Conservation (phyloP, 2,888 invertebrate species). For the Nymphalis urticae region DNA sequence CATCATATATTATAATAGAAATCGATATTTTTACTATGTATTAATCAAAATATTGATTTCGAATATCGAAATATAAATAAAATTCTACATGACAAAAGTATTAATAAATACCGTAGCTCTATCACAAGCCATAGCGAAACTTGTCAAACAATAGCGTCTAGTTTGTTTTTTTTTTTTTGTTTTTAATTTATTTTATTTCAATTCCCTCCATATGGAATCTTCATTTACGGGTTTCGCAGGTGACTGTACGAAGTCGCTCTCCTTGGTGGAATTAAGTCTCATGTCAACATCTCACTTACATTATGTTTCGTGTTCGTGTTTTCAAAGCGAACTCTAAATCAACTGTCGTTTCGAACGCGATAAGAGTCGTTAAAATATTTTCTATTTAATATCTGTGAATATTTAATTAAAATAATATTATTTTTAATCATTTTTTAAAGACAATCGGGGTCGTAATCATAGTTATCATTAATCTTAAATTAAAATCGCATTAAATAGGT, state of each 20-base stretch:
- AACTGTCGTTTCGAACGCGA: not conserved
- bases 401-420: too few relatives aligned
- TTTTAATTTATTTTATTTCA: not conserved
- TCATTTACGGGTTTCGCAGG: constrained; percentile 28
- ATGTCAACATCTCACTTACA: constrained; percentile 20
- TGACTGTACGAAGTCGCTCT: constrained; percentile 33
- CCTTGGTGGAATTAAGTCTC: constrained; percentile 34
- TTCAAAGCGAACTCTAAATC: not conserved
- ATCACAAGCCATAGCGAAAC: constrained; percentile 16
- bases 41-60: too few relatives aligned
- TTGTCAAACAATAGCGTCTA: constrained; percentile 13
- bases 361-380: not conserved
- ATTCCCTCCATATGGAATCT: constrained; percentile 21
- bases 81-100: too few relatives aligned
- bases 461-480: not conserved
- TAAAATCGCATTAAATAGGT: not conserved
- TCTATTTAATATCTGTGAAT: not conserved
- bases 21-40: too few relatives aligned
- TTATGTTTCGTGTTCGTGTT: constrained; percentile 10
- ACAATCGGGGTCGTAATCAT: too few relatives aligned
- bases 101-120: not conserved
- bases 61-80: too few relatives aligned
- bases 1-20: too few relatives aligned
- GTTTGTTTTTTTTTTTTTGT: not conserved
- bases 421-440: too few relatives aligned